Base-by-base conservation (phyloP, 2,113 vertebrate species). In the Caranx ignobilis region DNA sequence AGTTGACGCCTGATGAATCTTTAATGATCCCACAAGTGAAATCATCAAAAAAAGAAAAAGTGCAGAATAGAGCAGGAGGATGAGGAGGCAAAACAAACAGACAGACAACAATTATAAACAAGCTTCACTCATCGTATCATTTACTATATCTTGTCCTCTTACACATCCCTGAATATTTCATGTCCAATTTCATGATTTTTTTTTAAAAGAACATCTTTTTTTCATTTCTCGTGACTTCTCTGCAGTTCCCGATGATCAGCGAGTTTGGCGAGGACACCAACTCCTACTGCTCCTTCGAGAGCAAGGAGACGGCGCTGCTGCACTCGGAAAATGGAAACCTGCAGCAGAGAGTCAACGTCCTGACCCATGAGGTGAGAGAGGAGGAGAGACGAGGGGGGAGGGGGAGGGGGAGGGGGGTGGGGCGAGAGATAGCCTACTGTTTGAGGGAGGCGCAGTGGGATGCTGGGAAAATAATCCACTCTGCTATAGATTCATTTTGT, bases 281-380 rank as follows among this genome's bases (percentile, higher is more conserved):
- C 85, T 95, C 95, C 37, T 95, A 95, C 86, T 95, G 95, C 87
- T 95, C 94, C 57, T 96, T 96, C 10, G 97, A 98, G 92, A 94
- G 96, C 92, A 97, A 99, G 81, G 97, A 98, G 87, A 96, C 95
- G 15, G 97, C 96, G 34, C 92, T 98, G 92, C 95, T 99, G 88
- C 96, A 98, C 89, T 97, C 96, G 0, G 97, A 99, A 89, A 97
- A 98, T n/a, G 95, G 94, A 18, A 97, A 94, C 77, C 95, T 97
- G 87, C 96, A 98, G 93, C 96, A 97, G 86, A 96, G 94, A 89
- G 94, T 99, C 94, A 97, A 97, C 92, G 96, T 96, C 86, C 96
- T 99, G 89, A 96, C 97, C 87, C 97, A 96, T 1, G 97, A 98
- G 97, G 98, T 98, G 81, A 94, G 95, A 75, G 31, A 26, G 26